These are phyloP conservation scores for Pogonocherus hispidulus DNA, from an alignment of 2,888 invertebrate genomes.

Conservation along the genomic window DNA sequence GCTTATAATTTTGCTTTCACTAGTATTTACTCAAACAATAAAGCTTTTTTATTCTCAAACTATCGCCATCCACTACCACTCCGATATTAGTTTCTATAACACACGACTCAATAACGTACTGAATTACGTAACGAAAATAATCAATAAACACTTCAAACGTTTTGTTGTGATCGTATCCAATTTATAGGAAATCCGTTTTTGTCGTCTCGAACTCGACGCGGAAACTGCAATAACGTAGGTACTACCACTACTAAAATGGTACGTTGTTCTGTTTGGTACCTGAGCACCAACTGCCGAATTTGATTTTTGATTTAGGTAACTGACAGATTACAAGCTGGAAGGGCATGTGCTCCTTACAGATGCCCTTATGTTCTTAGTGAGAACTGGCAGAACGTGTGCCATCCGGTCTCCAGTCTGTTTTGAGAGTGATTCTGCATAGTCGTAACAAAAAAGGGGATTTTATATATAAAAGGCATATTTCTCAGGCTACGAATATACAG, in stretches of 20 bases:
- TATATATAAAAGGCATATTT: too few species aligned
- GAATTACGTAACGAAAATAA: too few species aligned
- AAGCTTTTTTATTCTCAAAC: background rate
- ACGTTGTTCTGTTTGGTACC: background rate
- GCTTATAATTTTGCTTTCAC: background rate
- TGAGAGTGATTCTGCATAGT: constrained; percentile 11
- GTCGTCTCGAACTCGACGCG: background rate
- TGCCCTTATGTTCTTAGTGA: constrained; percentile 15
- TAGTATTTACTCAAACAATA: background rate
- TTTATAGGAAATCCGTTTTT: background rate
- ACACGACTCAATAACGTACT: too few species aligned
- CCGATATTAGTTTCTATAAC: background rate
- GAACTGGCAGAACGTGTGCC: constrained; percentile 32
- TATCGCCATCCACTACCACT: background rate
- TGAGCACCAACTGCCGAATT: background rate
- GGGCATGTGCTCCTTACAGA: constrained; percentile 23
- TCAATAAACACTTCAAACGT: background rate
- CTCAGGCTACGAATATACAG: too few species aligned
- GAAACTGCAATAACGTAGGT: background rate
- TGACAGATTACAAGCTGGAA: constrained; percentile 21
- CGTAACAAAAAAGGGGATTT: background rate
- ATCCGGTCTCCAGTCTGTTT: constrained; percentile 24
- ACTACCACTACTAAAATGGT: too few species aligned
- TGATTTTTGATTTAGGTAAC: constrained; percentile 10
- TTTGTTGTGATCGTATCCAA: background rate